These are phyloP conservation scores for Aphis craccivora DNA, from an alignment of 1,140 invertebrate species.

Conservation along the genomic window DNA sequence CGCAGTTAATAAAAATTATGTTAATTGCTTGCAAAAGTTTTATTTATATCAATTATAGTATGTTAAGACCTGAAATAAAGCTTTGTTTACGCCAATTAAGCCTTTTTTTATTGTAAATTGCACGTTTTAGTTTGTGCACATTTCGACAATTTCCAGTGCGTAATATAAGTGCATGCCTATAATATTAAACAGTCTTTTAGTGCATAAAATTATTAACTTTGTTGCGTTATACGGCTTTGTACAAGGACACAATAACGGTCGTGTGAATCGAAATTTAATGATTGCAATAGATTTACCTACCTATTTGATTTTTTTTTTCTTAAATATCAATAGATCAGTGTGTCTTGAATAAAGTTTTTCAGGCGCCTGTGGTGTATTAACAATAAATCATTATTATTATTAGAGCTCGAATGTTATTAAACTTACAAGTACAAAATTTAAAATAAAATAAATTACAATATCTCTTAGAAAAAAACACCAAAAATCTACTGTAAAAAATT, in stretches of 20 bases:
- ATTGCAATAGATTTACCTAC: background rate
- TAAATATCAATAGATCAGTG: background rate
- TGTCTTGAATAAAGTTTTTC: background rate
- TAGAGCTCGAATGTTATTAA: background rate
- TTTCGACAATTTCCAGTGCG: background rate
- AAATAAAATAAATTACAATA: background rate
- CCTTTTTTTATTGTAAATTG: background rate
- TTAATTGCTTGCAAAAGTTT: background rate
- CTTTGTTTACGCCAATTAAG: background rate
- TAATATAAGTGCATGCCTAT: background rate
- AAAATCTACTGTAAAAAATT: background rate
- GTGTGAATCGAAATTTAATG: background rate
- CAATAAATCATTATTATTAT: too few relatives aligned
- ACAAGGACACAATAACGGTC: too few relatives aligned
- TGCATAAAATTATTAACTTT: background rate
- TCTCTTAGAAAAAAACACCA: background rate
- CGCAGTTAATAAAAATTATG: background rate
- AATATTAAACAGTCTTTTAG: background rate
- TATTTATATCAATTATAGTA: background rate
- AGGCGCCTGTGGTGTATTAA: too few relatives aligned
- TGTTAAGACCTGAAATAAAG: background rate
- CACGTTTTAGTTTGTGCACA: background rate
- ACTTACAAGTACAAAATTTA: background rate
- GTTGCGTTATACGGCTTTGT: too few relatives aligned
- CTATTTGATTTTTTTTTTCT: background rate